Evolutionary conservation across 2,113 vertebrate genomes (phyloP).

Genomic region (Pristiophorus japonicus): DNA sequence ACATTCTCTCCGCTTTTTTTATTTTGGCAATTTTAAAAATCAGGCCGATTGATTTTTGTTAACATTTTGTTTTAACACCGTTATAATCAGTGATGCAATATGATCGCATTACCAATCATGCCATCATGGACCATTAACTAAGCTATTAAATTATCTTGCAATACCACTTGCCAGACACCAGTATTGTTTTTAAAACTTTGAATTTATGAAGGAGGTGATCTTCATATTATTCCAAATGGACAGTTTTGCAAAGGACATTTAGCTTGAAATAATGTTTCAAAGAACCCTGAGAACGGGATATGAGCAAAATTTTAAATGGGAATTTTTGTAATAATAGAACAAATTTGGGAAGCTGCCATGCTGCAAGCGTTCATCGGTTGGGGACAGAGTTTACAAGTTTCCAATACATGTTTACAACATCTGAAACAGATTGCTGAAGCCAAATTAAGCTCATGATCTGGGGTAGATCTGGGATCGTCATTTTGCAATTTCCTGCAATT

Average conservation of each 20-base stretch:
- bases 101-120: background rate
- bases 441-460: background rate
- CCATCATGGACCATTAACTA: background rate
- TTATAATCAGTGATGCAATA: background rate
- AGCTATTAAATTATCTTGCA: background rate
- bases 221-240: background rate
- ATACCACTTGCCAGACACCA: background rate
- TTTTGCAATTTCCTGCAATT: background rate
- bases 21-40: background rate
- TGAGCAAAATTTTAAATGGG: background rate
- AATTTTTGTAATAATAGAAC: background rate
- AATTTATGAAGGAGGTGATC: background rate
- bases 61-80: background rate
- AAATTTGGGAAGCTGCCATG: background rate
- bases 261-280: background rate
- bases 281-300: background rate
- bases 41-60: background rate
- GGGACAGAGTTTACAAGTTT: background rate
- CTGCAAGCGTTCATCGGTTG: background rate
- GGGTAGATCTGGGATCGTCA: background rate
- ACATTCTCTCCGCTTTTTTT: background rate
- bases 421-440: background rate
- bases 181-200: background rate
- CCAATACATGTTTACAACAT: background rate
- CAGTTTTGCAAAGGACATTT: background rate